Base-by-base conservation (phyloP, 2,113 vertebrate genomes). In the Takifugu bimaculatus region DNA sequence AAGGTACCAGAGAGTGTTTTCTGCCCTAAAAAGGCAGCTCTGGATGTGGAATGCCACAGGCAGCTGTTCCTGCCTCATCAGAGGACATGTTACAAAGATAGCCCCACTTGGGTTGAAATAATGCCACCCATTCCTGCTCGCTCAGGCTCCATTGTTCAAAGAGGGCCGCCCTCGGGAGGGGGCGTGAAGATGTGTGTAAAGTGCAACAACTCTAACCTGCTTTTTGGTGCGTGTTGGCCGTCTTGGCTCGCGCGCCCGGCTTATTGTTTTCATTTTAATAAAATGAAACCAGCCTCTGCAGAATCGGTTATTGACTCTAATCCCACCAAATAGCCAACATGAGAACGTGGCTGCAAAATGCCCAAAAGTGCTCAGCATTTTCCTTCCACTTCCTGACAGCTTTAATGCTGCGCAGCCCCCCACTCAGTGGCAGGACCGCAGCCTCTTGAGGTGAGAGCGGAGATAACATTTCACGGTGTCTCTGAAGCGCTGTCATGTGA, bases 1-100 rank as follows among this genome's bases (percentile, higher is more conserved):
- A 87, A 88, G 88, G 86, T 86, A 85, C 84, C 73, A 82, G 75
- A 78, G 84, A 65, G 69, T 63, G 78, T 70, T 85, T 90, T 90
- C 89, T 90, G 86, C 87, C 90, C 90, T 92, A 91, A 92, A 90
- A 89, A 91, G 90, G 87, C 82, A 89, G 85, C 79, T 85, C 68
- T 80, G 79, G 74, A 85, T 80, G 57, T 80, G 88, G 89, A 89
- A 86, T 79, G 83, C 81, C 84, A 83, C 79, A 78, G 78, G 87
- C 88, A 90, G 89, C 89, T 90, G 85, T 81, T 86, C 84, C 77
- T 78, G 84, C 79, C 81, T 85, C 84, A 88, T 87, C 87, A 83
- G 62, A 89, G 78, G 84, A 89, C 81, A 85, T 81, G 87, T 86
- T 89, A 87, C 88, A 88, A 88, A 91, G 86, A 88, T 90, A 89